These are phyloP conservation scores for Siniperca obscura DNA, from an alignment of 2,797 vertebrate species.

Conservation along the genomic window DNA sequence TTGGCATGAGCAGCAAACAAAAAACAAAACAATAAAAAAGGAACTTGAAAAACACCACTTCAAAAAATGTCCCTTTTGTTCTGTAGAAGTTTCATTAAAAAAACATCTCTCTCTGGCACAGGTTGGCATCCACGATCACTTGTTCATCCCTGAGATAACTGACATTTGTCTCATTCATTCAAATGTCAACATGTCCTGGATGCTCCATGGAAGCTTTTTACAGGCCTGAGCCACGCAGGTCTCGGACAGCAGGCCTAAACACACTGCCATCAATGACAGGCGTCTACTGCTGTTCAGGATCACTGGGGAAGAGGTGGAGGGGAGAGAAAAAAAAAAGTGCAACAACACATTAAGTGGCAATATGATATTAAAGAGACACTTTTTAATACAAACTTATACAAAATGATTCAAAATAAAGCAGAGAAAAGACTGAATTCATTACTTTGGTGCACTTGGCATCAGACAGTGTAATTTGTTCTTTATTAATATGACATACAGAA, in stretches of 20 bases:
- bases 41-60: neutral
- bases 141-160: constrained; percentile 20
- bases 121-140: neutral
- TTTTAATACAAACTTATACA: no score
- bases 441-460: neutral
- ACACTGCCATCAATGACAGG: constrained; percentile 87
- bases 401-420: neutral
- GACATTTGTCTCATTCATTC: constrained; percentile 30
- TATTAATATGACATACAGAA: neutral
- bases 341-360: neutral
- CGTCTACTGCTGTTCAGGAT: constrained; percentile 90
- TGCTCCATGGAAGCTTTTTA: constrained; percentile 81
- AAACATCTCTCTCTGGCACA: neutral
- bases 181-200: constrained; percentile 67
- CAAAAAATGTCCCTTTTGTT: neutral
- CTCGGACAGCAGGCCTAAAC: constrained; percentile 90
- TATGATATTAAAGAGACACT: neutral
- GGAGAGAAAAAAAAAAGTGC: neutral
- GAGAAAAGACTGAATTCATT: neutral
- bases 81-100: neutral
- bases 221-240: constrained; percentile 82
- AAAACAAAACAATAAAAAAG: no score
- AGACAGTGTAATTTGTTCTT: neutral
- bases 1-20: no score
- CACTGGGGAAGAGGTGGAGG: constrained; percentile 79